phyloP scores from a whole-genome alignment of 2,797 vertebrate species.

The Danio kyathit region DNA sequence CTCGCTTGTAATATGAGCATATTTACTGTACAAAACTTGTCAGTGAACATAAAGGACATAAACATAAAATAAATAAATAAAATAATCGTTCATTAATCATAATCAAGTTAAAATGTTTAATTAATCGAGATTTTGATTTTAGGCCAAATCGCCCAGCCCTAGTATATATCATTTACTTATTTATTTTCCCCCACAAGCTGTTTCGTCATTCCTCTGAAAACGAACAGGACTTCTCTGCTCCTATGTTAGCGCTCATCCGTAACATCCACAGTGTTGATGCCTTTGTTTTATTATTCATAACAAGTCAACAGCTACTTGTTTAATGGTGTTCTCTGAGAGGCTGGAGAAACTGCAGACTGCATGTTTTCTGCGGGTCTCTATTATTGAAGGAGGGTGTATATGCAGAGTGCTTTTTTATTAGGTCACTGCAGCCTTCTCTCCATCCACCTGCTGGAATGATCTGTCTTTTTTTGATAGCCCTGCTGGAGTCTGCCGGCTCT shows the following conservation, averaged over 20 bases:
- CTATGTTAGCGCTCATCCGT: constrained; percentile 6
- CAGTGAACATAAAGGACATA: no score
- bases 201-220: constrained; percentile 32
- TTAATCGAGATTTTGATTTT: no score
- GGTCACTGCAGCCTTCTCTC: constrained; percentile 46
- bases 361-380: constrained; percentile 38
- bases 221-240: constrained; percentile 16
- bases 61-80: no score
- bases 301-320: constrained; percentile 44
- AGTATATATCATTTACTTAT: no score
- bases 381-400: constrained; percentile 25
- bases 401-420: constrained; percentile 55
- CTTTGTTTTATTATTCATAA: constrained; percentile 52
- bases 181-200: neutral
- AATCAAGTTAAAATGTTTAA: no score
- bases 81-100: no score
- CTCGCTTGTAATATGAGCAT: no score
- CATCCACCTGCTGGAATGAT: constrained; percentile 51
- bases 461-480: constrained; percentile 68
- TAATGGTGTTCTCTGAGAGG: constrained; percentile 41
- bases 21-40: no score
- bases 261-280: constrained; percentile 34
- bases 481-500: constrained; percentile 70
- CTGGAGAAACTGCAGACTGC: constrained; percentile 47
- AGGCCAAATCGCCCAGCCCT: no score